A percentile compares a stretch with the other conserved stretches of the same genome.
phyloP scores from a whole-genome alignment of 2,797 vertebrate genomes.

The Urophycis tenuis region DNA sequence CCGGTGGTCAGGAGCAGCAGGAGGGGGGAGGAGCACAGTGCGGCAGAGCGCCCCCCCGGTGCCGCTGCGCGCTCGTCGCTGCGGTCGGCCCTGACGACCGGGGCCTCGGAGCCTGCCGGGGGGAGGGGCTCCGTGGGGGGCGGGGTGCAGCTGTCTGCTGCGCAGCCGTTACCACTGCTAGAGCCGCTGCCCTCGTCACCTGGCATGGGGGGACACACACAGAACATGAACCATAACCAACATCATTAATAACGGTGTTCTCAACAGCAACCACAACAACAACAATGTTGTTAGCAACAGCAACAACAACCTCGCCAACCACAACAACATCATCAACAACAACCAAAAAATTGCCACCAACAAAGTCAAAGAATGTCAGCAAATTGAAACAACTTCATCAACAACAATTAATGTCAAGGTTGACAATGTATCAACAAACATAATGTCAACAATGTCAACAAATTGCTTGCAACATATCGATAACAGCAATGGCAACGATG shows the following conservation, averaged over 20 bases:
- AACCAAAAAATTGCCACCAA: no score
- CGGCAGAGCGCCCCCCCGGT: constrained; percentile 32
- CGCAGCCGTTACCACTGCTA: constrained; percentile 88
- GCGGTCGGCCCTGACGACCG: constrained; percentile 75
- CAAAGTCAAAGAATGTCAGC: no score
- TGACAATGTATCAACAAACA: no score
- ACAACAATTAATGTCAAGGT: no score
- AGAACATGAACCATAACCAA: not conserved
- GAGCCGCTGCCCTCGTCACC: constrained; percentile 92
- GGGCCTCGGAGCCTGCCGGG: constrained; percentile 81
- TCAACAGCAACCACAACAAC: not conserved
- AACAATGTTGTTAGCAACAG: no score
- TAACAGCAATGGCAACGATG: not conserved
- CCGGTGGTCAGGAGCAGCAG: constrained; percentile 59
- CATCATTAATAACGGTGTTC: not conserved
- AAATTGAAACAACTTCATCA: no score
- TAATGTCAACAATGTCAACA: no score
- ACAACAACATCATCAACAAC: no score
- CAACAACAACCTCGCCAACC: no score
- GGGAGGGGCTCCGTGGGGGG: constrained; percentile 83
- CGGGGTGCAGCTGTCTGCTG: not conserved
- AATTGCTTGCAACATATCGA: no score
- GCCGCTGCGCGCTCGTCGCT: constrained; percentile 79
- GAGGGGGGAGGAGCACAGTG: constrained; percentile 51
- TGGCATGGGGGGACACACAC: constrained; percentile 39